Conservation (phyloP, 2,888 invertebrate genomes). For the Aporophyla lueneburgensis region DNA sequence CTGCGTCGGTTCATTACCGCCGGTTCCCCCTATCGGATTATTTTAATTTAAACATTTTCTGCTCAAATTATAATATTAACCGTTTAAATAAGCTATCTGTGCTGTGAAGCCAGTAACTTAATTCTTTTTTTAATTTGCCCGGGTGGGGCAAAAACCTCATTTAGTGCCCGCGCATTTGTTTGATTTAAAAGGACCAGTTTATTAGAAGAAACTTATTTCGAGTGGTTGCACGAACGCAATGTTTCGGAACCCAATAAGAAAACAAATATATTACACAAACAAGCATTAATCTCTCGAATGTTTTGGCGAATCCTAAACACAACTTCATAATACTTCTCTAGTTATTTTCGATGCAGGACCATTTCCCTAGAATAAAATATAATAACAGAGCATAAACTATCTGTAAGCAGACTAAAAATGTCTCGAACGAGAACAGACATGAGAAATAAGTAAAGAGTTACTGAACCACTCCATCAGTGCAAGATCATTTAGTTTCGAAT, state of each 20-base stretch:
- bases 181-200: constrained; percentile 47
- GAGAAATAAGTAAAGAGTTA: constrained; percentile 8
- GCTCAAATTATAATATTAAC: constrained; percentile 72
- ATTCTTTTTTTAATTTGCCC: constrained; percentile 58
- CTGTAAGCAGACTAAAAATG: neutral
- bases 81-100: constrained; percentile 72
- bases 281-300: constrained; percentile 55
- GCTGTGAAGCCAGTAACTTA: constrained; percentile 60
- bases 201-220: constrained; percentile 43
- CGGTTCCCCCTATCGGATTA: constrained; percentile 69
- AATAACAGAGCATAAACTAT: constrained; percentile 54
- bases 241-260: constrained; percentile 46
- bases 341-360: constrained; percentile 53
- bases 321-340: constrained; percentile 39
- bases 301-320: constrained; percentile 57
- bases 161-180: constrained; percentile 27
- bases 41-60: constrained; percentile 73
- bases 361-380: constrained; percentile 50
- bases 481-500: constrained; percentile 39
- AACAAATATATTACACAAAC: constrained; percentile 56
- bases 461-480: constrained; percentile 28
- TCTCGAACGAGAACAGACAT: constrained; percentile 10
- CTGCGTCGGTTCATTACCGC: constrained; percentile 61
- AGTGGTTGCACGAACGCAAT: constrained; percentile 20
- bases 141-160: constrained; percentile 49